phyloP scores from a whole-genome alignment of 2,888 invertebrate genomes.

The Machimus atricapillus region DNA sequence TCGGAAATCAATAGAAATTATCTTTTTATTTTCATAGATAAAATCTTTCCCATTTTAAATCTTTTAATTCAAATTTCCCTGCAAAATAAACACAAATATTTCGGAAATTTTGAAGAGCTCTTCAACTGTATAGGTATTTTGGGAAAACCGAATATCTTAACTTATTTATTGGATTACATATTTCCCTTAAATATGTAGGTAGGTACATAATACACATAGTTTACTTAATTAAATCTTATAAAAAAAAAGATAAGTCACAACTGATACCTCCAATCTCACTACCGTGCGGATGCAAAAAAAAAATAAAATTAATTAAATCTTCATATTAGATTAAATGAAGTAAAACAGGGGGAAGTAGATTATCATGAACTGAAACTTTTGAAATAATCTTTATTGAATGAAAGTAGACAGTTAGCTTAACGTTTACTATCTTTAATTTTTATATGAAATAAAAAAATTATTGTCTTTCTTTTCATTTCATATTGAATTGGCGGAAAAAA shows the following conservation, averaged over 20 bases:
- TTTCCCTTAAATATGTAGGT: not conserved
- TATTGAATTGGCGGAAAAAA: too few relatives aligned
- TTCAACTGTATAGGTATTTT: not conserved
- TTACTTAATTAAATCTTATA: too few relatives aligned
- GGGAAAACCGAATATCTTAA: not conserved
- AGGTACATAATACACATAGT: not conserved
- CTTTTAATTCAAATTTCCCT: not conserved
- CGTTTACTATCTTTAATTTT: not conserved
- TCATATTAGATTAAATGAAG: not conserved
- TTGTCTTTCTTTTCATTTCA: too few relatives aligned
- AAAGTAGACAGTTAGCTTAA: not conserved
- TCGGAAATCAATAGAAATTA: not conserved
- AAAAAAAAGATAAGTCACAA: too few relatives aligned
- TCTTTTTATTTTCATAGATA: not conserved
- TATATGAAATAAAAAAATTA: not conserved
- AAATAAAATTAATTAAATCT: not conserved
- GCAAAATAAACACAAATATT: not conserved
- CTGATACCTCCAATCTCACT: not conserved
- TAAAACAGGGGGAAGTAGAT: too few relatives aligned
- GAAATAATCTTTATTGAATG: not conserved
- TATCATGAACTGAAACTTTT: not conserved
- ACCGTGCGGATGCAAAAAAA: not conserved
- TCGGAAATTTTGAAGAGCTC: not conserved
- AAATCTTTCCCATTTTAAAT: not conserved
- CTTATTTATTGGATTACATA: not conserved